Evolutionary conservation across 2,113 vertebrate species (phyloP), one percentile per base, ranked within the genome.

Genomic region (Zosterops japonicus): DNA sequence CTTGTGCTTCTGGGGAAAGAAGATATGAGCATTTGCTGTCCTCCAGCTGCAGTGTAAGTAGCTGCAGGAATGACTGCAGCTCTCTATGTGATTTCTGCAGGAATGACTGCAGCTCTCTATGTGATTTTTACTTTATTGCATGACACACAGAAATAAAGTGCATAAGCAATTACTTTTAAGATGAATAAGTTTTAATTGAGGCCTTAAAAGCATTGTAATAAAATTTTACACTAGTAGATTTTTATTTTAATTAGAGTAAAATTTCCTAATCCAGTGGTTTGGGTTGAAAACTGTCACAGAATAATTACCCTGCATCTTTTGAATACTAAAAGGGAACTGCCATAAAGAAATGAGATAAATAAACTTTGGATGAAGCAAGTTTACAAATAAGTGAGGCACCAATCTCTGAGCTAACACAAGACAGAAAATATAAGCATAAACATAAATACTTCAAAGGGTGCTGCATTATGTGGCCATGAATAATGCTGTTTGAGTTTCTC

Each of bases 391-490:
- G 31, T 42, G 61, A 93, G 77, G 65, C 46, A 84, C 72, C 80
- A 87, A 41, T 67, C 65, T 89, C 90, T 84, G 35, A 89, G 76
- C 72, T 89, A 91, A 96, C 36, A 78, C 12, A 60, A 83, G 72
- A 87, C 46, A 86, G 90, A 89, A 83, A 93, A 85, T 72, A 75
- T 79, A 96, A 87, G 90, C 20, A 42, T 55, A 87, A 95, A 76
- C 31, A 69, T 72, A 91, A 96, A 59, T 55, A 76, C 55, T 90
- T 94, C 80, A 88, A 93, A 89, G 53, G 33, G 47, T 93, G 76
- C 59, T 94, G 87, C 69, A 80, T 93, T 94, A 94, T 46, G 72
- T 88, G 72, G 75, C 93, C 69, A 97, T 97, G 90, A 97, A 96
- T 97, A 96, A 97, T 95, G 90, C 41, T 0, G 47, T 89, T 74